Percentiles rank a stretch among this genome's conserved stretches.
Evolutionary conservation across 2,113 vertebrate genomes (phyloP).

Genomic region (Numenius arquata): DNA sequence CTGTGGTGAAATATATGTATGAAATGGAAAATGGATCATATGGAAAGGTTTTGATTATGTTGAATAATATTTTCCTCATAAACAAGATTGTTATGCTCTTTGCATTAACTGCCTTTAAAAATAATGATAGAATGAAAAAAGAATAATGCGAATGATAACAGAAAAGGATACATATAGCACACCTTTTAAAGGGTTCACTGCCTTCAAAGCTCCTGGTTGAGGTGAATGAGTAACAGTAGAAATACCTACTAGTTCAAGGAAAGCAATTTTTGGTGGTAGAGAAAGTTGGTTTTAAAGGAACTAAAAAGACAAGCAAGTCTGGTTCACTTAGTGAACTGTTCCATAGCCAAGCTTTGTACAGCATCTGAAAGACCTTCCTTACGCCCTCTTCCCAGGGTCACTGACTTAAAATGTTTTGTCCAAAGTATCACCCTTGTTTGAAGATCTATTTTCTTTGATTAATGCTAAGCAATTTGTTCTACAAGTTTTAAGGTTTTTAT

Average conservation of each 20-base stretch:
- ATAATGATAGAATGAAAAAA: not conserved
- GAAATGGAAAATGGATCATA: conserved; percentile 26
- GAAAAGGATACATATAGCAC: not conserved
- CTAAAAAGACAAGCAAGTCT: not conserved
- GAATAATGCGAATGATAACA: not conserved
- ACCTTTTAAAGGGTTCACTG: not conserved
- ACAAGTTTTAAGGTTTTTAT: not conserved
- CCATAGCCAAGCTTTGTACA: not conserved
- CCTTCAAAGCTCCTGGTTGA: not conserved
- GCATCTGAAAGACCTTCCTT: not conserved
- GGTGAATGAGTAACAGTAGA: not conserved
- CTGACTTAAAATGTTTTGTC: not conserved
- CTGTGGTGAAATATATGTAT: conserved; percentile 24
- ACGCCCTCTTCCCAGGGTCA: not conserved
- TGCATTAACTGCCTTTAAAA: not conserved
- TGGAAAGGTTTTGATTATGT: conserved; percentile 44
- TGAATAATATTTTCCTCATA: conserved; percentile 1
- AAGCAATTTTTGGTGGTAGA: not conserved
- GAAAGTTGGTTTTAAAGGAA: not conserved
- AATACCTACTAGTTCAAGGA: not conserved
- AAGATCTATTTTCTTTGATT: not conserved
- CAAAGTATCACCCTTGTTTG: not conserved
- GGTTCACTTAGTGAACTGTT: not conserved
- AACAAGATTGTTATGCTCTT: not conserved
- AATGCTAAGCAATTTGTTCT: not conserved